Conservation (phyloP, 2,113 vertebrate species). For the Pituophis catenifer region DNA sequence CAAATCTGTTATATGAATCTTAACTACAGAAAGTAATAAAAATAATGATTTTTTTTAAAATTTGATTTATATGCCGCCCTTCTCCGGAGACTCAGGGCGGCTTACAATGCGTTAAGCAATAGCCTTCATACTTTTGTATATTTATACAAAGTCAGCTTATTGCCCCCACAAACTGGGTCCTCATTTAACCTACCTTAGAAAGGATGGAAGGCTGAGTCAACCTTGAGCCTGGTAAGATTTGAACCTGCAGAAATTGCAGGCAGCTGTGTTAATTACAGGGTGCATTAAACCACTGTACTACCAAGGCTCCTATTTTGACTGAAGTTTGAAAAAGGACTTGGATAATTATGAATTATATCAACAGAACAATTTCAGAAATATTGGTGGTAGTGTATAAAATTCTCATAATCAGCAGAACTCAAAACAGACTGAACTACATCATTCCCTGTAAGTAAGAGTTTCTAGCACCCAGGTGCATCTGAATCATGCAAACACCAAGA, state of each 20-base stretch:
- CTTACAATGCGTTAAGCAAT: no score
- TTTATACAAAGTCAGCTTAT: no score
- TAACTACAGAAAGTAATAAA: not conserved
- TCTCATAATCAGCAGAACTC: not conserved
- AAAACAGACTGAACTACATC: not conserved
- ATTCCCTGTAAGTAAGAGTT: not conserved
- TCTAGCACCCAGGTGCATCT: not conserved
- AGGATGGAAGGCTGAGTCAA: no score
- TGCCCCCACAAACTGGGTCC: no score
- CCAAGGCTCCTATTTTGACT: not conserved
- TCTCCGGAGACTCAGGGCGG: no score
- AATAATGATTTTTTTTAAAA: not conserved
- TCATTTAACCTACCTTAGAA: no score
- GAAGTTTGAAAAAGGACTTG: not conserved
- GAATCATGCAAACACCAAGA: not conserved
- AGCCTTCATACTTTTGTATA: no score
- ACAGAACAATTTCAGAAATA: not conserved
- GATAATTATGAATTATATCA: not conserved
- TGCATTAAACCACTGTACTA: no score
- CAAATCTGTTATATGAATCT: not conserved
- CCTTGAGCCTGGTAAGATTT: no score
- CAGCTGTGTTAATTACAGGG: no score
- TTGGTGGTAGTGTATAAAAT: not conserved
- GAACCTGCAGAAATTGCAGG: no score
- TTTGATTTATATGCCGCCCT: no score